Percentiles rank a stretch among this genome's conserved stretches.
These are phyloP conservation scores for Notocelia uddmanniana DNA, from an alignment of 2,888 invertebrate species.

Conservation along the genomic window DNA sequence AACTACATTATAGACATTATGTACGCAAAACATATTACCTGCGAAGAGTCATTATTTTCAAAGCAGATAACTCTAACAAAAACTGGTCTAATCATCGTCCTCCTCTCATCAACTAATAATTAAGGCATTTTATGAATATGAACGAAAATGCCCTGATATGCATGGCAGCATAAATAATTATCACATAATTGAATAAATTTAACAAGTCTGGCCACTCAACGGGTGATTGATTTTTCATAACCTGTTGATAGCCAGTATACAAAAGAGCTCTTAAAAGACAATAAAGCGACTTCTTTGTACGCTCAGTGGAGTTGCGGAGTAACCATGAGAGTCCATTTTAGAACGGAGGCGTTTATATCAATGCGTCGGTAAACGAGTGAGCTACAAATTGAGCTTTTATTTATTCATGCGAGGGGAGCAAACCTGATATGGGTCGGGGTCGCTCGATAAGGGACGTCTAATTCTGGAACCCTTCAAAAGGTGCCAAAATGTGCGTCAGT, in stretches of 20 bases:
- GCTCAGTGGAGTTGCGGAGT: slow-evolving; percentile 55
- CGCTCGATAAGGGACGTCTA: slow-evolving; percentile 77
- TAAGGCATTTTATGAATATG: slow-evolving; percentile 20
- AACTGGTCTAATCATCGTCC: not conserved
- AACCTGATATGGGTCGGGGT: slow-evolving; percentile 82
- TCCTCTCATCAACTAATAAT: slow-evolving; percentile 5
- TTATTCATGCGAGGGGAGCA: slow-evolving; percentile 82
- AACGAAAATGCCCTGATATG: not conserved
- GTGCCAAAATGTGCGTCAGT: slow-evolving; percentile 64
- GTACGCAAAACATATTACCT: not conserved
- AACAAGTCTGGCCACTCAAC: slow-evolving; percentile 55
- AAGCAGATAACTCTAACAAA: slow-evolving; percentile 9
- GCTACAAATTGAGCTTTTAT: slow-evolving; percentile 84
- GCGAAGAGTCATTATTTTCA: not conserved
- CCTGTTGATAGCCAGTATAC: slow-evolving; percentile 61
- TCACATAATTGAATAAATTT: slow-evolving; percentile 38
- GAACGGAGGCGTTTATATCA: slow-evolving; percentile 68
- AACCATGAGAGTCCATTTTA: slow-evolving; percentile 66
- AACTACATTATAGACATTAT: not conserved
- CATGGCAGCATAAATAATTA: slow-evolving; percentile 39
- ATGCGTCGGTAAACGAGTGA: slow-evolving; percentile 74
- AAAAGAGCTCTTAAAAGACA: slow-evolving; percentile 55
- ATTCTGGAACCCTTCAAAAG: slow-evolving; percentile 67
- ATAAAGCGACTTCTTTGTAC: slow-evolving; percentile 42
- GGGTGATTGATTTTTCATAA: slow-evolving; percentile 67